phyloP scores from a whole-genome alignment of 2,888 invertebrate species.

The Drosophila mimica region DNA sequence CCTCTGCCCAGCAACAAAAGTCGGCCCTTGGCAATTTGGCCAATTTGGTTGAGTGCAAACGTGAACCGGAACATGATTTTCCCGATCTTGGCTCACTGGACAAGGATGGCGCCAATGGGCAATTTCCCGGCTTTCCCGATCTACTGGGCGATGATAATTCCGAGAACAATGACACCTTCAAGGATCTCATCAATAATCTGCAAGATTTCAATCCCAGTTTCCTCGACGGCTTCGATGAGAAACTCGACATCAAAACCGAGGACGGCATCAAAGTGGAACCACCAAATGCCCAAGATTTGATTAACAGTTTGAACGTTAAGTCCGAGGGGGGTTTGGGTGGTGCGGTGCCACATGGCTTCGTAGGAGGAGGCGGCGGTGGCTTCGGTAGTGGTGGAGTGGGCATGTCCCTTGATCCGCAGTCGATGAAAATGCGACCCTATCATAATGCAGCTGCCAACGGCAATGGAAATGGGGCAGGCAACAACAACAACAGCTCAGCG shows the following conservation, averaged over 20 bases:
- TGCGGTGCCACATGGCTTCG: slow-evolving; percentile 71
- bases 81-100: slow-evolving; percentile 94
- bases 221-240: slow-evolving; percentile 91
- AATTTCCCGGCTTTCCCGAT: slow-evolving; percentile 92
- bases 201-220: slow-evolving; percentile 93
- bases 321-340: slow-evolving; percentile 82
- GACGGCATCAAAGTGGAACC: slow-evolving; percentile 85
- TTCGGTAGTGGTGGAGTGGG: slow-evolving; percentile 67
- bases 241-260: slow-evolving; percentile 85
- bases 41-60: slow-evolving; percentile 92
- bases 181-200: slow-evolving; percentile 94
- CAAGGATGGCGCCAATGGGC: slow-evolving; percentile 91
- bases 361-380: slow-evolving; percentile 50
- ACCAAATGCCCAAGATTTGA: slow-evolving; percentile 84
- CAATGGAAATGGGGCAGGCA: slow-evolving; percentile 79
- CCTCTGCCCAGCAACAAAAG: slow-evolving; percentile 78
- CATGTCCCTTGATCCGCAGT: slow-evolving; percentile 61
- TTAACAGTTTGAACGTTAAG: slow-evolving; percentile 84
- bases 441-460: slow-evolving; percentile 54
- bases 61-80: slow-evolving; percentile 93
- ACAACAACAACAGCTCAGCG: slow-evolving; percentile 54
- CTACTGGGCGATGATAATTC: slow-evolving; percentile 94
- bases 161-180: slow-evolving; percentile 92
- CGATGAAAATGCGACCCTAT: slow-evolving; percentile 73
- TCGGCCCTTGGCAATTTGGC: slow-evolving; percentile 86